Base-by-base conservation (phyloP, 1,140 invertebrate species). In the Papilio helenus region DNA sequence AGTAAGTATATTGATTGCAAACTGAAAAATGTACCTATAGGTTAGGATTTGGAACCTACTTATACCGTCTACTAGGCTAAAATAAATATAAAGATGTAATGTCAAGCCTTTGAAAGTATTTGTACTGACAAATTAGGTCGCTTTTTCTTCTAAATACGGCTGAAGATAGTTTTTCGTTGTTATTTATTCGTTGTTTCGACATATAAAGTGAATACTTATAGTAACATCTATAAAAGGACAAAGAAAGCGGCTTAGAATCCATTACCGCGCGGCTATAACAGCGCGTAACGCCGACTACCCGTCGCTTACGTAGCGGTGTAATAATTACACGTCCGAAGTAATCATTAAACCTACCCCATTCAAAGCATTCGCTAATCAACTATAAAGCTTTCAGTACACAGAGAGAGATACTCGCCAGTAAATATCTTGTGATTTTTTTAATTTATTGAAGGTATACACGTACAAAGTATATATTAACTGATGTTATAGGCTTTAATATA, bases 281-380 rank as follows among this genome's bases (percentile, higher is more conserved):
- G 61, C 72, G 72, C 72, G 51, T 49, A 49, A 74, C 20, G 44
- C 44, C 44, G 72, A 82, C 83, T 81, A 86, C 79, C 44, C 77
- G 68, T 58, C 80, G 80, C 81, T 85, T 82, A 83, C 81, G 42
- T 58, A 68, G 81, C 76, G 82, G 86, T 84, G 84, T 85, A 76
- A 84, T 88, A 89, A 90, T 90, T 87, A 89, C 84, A 85, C 79
- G 72, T 82, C 84, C 84, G 83, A 85, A 90, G 86, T 86, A 86
- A 89, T 87, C 86, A 88, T 90, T 88, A 91, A 91, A 89, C 81
- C 76, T 81, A 85, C 84, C 79, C 84, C 79, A 68, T 68, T 68
- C 61, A 68, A 68, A 87, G 86, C 86, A 83, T 79, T 87, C 84
- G 82, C 87, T 90, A 88, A 88, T 89, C 87, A 89, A 89, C 86